Conservation (phyloP, 2,113 vertebrate genomes). For the Caloenas nicobarica region DNA sequence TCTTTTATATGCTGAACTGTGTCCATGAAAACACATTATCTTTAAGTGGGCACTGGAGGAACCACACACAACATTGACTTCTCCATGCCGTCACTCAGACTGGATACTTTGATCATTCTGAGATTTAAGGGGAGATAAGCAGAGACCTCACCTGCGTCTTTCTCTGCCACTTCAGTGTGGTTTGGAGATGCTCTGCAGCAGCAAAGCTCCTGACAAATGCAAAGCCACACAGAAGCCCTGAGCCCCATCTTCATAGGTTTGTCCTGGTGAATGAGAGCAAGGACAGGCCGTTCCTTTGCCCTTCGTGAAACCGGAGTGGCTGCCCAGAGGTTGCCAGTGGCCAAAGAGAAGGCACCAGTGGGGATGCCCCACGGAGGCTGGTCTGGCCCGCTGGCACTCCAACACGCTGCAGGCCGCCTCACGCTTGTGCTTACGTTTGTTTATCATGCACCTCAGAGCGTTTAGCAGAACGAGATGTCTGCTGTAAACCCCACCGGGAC, state of each 20-base stretch:
- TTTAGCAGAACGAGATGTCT: background rate
- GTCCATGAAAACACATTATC: slow-evolving; percentile 33
- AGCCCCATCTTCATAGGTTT: background rate
- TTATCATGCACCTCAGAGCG: background rate
- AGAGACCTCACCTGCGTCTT: background rate
- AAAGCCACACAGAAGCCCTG: background rate
- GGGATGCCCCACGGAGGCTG: too few species aligned
- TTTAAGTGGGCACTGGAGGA: slow-evolving; percentile 46
- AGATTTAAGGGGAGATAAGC: slow-evolving; percentile 12
- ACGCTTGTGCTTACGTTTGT: background rate
- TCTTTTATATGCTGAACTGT: slow-evolving; percentile 36
- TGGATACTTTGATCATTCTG: background rate
- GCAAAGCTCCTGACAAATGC: background rate
- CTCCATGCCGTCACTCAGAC: background rate
- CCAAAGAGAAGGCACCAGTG: too few species aligned
- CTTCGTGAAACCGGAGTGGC: background rate
- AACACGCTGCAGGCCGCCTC: background rate
- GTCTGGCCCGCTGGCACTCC: background rate
- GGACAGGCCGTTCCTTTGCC: background rate
- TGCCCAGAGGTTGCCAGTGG: background rate
- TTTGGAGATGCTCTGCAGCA: background rate
- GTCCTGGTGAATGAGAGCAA: background rate
- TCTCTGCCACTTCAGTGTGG: background rate
- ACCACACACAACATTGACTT: background rate
- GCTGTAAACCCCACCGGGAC: background rate